These are phyloP conservation scores for Phenacoccus solenopsis DNA, from an alignment of 1,140 invertebrate genomes.

Conservation along the genomic window DNA sequence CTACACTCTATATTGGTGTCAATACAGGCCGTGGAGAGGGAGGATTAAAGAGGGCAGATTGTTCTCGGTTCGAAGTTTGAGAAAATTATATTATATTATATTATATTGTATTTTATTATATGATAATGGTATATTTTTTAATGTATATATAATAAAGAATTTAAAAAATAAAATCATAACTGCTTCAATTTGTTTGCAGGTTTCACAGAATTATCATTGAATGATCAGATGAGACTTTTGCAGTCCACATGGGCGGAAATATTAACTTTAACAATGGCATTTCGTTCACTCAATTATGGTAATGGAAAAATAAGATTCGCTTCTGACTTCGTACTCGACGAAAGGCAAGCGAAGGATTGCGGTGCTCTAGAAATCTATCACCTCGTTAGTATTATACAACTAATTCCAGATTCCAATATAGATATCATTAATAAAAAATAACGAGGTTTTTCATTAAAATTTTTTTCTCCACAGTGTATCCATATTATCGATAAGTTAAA, in stretches of 20 bases:
- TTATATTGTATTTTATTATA: no score
- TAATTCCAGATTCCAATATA: no score
- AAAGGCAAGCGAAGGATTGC: slow-evolving; percentile 63
- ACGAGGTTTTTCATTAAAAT: neutral
- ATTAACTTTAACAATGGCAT: slow-evolving; percentile 79
- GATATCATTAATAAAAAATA: no score
- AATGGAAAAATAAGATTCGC: slow-evolving; percentile 55
- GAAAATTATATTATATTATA: no score
- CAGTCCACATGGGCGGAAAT: slow-evolving; percentile 96
- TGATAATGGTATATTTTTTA: no score
- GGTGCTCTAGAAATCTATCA: slow-evolving; percentile 69
- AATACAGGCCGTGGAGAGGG: no score
- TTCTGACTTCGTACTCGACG: slow-evolving; percentile 65
- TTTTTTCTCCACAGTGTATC: slow-evolving; percentile 53
- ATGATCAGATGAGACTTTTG: slow-evolving; percentile 91
- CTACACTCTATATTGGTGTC: no score
- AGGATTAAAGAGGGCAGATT: no score
- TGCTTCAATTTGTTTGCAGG: slow-evolving; percentile 43
- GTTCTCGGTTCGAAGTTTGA: no score
- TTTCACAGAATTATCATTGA: slow-evolving; percentile 76
- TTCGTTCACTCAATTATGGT: slow-evolving; percentile 51
- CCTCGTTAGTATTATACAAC: slow-evolving; percentile 45
- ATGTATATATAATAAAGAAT: no score
- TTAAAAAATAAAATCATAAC: no score
- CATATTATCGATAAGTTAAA: slow-evolving; percentile 80